phyloP scores from a whole-genome alignment of 1,140 invertebrate species.

The Anoplolepis gracilipes region DNA sequence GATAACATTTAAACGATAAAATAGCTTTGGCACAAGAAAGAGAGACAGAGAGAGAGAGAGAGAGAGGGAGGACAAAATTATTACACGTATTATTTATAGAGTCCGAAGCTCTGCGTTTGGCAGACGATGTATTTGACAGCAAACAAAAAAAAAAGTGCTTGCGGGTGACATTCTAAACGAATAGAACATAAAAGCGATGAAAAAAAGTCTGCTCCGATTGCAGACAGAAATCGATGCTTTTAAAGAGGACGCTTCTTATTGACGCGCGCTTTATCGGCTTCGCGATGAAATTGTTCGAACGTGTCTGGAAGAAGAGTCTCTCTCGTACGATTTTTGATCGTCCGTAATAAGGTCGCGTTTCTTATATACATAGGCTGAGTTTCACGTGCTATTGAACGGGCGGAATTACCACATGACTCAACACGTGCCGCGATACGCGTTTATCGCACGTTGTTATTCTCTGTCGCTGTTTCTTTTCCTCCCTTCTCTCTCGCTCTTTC shows the following conservation, averaged over 20 bases:
- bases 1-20: slow-evolving; percentile 1
- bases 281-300: not conserved
- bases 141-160: slow-evolving; percentile 2
- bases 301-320: not conserved
- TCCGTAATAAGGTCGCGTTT: slow-evolving; percentile 1
- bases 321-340: not conserved
- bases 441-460: slow-evolving; percentile 39
- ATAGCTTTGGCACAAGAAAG: not conserved
- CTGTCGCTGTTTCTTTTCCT: slow-evolving; percentile 3
- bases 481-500: not conserved
- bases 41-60: too few relatives aligned
- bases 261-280: not conserved
- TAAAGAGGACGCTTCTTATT: not conserved
- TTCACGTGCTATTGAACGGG: slow-evolving; percentile 40
- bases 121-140: not conserved
- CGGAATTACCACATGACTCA: slow-evolving; percentile 57
- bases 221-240: not conserved
- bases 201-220: not conserved
- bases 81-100: not conserved
- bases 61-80: not conserved
- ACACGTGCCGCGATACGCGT: slow-evolving; percentile 50
- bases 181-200: not conserved
- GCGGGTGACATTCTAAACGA: not conserved
- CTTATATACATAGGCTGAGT: slow-evolving; percentile 11
- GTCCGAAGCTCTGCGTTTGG: not conserved